Percentiles rank a stretch among this genome's conserved stretches.
Evolutionary conservation across 1,140 invertebrate genomes (phyloP).

Genomic region (Pectinophora gossypiella): DNA sequence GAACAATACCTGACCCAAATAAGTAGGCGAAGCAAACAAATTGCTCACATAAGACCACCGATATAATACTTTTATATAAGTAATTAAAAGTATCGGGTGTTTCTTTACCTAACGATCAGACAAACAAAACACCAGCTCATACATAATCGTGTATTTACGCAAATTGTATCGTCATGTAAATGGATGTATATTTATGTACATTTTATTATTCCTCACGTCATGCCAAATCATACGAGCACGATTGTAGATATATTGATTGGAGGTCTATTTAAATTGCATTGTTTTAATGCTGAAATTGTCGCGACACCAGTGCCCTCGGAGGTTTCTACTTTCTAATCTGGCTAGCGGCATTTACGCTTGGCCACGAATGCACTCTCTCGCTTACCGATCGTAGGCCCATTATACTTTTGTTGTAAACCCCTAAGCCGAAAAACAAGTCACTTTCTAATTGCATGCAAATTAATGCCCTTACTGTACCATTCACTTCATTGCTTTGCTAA

Average conservation of each 20-base stretch:
- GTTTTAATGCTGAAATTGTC: conserved; percentile 20
- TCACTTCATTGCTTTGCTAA: too few relatives aligned
- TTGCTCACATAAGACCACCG: conserved; percentile 10
- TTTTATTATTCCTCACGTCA: not conserved
- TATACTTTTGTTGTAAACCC: conserved; percentile 51
- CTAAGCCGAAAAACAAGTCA: conserved; percentile 28
- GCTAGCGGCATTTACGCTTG: conserved; percentile 37
- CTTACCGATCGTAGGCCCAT: conserved; percentile 23
- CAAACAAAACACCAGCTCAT: not conserved
- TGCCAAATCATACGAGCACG: conserved; percentile 1
- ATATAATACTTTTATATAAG: not conserved
- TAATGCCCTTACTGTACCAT: conserved; percentile 22
- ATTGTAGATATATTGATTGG: not conserved
- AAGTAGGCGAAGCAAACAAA: not conserved
- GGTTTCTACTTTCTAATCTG: conserved; percentile 64
- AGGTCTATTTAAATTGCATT: not conserved
- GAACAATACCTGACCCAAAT: conserved; percentile 29
- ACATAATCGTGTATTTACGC: conserved; percentile 14
- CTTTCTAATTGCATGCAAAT: conserved; percentile 51
- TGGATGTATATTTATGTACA: conserved; percentile 9
- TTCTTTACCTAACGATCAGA: too few relatives aligned
- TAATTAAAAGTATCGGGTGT: too few relatives aligned
- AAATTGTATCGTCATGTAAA: conserved; percentile 21
- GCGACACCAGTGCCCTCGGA: conserved; percentile 23
- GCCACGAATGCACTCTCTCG: conserved; percentile 41